Base-by-base conservation (phyloP, 2,797 vertebrate genomes). In the Hafferia zeledoni region DNA sequence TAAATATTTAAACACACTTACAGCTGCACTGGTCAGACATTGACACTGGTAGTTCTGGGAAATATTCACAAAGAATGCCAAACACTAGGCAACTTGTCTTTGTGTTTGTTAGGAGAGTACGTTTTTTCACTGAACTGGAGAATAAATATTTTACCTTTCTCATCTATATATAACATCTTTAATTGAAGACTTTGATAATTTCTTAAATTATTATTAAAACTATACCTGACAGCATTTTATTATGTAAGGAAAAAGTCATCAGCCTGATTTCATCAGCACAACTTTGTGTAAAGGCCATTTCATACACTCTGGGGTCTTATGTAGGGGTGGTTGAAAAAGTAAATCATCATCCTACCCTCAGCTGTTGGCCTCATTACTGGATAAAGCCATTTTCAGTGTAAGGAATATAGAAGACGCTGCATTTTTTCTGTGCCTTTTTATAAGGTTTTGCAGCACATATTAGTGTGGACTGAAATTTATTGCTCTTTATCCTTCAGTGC, bases 81-180 rank as follows among this genome's bases (percentile, higher is more conserved):
- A 47, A 69, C 30, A 22, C 53, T 0, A 0, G 46, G n/a, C 0
- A 1, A 39, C 28, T 31, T 25, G 3, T 64, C 33, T 80, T 63
- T 39, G 31, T 37, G 8, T 76, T 83, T 87, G 10, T 81, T 77
- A 6, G 22, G 37, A 50, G 17, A 88, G 65, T 71, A 53, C 7
- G 13, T 37, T 92, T 93, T 79, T 77, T 70, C 27, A 56, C 53
- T 44, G 56, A 69, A 44, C 61, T 75, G 22, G 35, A 86, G 63
- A 88, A 68, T 75, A 92, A 84, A 52, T 87, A 55, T 87, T 90
- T 90, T 76, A 47, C 11, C 35, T 75, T 87, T 81, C 50, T 90
- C 35, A 41, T 83, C 57, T 83, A 2, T 86, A 25, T 81, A 43
- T 57, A 81, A 49, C 13, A 57, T 39, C 9, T n/a, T 78, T 56